These are phyloP conservation scores for Drosophila anomalata DNA, from an alignment of 2,888 invertebrate genomes.

Conservation along the genomic window DNA sequence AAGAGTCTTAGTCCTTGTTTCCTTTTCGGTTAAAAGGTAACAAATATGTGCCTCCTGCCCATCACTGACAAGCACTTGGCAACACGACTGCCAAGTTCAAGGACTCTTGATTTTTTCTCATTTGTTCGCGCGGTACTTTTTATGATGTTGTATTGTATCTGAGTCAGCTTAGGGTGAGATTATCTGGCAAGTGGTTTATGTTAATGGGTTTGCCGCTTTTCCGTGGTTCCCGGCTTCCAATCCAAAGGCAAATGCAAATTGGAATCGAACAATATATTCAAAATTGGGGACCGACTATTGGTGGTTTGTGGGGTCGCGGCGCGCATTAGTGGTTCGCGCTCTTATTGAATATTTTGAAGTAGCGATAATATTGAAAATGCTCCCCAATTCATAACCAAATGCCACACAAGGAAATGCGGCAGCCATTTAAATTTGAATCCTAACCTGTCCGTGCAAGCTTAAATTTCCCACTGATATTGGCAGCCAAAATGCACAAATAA, in stretches of 20 bases:
- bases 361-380: conserved; percentile 3
- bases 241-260: conserved; percentile 34
- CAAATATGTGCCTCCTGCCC: neutral
- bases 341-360: neutral
- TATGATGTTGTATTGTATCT: conserved; percentile 15
- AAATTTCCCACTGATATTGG: neutral
- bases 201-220: conserved; percentile 47
- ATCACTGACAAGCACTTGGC: conserved; percentile 24
- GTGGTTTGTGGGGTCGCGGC: neutral
- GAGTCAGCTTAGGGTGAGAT: conserved; percentile 44
- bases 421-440: neutral
- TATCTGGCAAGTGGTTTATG: conserved; percentile 60
- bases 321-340: neutral
- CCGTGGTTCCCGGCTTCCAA: conserved; percentile 13
- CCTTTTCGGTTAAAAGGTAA: neutral
- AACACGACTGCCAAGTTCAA: conserved; percentile 39
- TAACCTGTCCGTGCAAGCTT: neutral
- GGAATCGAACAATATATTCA: conserved; percentile 52
- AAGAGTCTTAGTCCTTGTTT: neutral
- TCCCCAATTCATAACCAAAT: neutral
- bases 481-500: conserved; percentile 20
- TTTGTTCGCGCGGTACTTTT: conserved; percentile 1
- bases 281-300: conserved; percentile 32
- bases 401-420: neutral
- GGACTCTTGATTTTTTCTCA: conserved; percentile 35